phyloP scores from a whole-genome alignment of 2,888 invertebrate genomes.

The Megaustenia siamemsis region DNA sequence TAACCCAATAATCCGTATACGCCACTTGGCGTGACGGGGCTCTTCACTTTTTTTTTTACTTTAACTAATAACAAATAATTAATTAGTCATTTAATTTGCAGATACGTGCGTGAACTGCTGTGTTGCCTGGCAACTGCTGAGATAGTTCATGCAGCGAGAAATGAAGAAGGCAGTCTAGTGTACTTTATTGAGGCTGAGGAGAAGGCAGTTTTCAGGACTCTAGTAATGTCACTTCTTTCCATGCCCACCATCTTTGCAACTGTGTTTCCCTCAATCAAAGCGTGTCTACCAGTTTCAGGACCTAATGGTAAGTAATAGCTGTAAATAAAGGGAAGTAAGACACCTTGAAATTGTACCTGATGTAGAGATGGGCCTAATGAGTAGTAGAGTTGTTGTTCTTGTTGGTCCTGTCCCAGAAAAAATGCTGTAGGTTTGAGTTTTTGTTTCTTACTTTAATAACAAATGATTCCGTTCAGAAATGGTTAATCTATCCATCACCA shows the following conservation, averaged over 20 bases:
- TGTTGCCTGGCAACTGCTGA: constrained; percentile 26
- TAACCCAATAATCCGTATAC: too few species aligned
- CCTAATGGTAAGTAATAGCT: constrained; percentile 22
- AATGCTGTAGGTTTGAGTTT: too few species aligned
- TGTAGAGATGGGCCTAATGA: too few species aligned
- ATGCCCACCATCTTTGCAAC: not conserved
- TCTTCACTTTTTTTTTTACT: not conserved
- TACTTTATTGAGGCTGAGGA: constrained; percentile 28
- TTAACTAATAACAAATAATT: not conserved
- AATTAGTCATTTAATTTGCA: not conserved
- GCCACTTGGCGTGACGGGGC: too few species aligned
- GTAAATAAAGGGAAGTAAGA: too few species aligned
- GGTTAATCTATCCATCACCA: too few species aligned
- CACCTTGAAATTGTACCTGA: too few species aligned
- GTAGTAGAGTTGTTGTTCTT: too few species aligned
- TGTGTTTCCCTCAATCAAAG: constrained; percentile 20
- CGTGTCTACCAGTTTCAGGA: not conserved
- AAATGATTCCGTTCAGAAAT: too few species aligned
- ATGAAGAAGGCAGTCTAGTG: constrained; percentile 9
- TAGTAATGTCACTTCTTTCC: not conserved
- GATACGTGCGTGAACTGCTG: constrained; percentile 53
- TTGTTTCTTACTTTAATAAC: too few species aligned
- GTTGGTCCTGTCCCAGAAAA: too few species aligned
- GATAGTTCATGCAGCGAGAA: constrained; percentile 36
- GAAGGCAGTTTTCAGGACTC: constrained; percentile 12